A percentile compares a stretch with the other conserved stretches of the same genome.
Conservation (phyloP, 1,140 invertebrate genomes). For the Eurosta solidaginis region DNA sequence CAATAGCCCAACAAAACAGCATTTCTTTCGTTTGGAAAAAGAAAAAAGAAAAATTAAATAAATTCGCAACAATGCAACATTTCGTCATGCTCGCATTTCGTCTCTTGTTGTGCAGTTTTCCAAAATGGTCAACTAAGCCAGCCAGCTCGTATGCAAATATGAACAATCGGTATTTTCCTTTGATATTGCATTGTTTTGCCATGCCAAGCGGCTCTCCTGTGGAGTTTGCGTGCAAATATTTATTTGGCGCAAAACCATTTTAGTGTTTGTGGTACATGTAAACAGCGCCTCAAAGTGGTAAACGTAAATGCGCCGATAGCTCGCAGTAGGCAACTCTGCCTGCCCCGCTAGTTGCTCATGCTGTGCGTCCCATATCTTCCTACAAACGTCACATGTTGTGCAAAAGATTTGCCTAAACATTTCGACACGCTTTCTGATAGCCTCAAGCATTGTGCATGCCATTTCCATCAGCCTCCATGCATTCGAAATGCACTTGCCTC, state of each 20-base stretch:
- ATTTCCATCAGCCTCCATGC: background rate
- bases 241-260: background rate
- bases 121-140: background rate
- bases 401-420: background rate
- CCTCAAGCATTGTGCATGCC: background rate
- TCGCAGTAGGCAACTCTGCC: background rate
- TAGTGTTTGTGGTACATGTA: background rate
- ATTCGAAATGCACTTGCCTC: background rate
- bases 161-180: background rate
- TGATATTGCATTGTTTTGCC: background rate
- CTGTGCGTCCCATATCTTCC: background rate
- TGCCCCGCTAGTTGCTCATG: background rate
- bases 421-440: background rate
- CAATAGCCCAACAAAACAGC: background rate
- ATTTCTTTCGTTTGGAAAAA: background rate
- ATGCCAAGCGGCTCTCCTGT: background rate
- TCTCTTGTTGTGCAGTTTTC: conserved; percentile 4
- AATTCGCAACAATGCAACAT: conserved; percentile 21
- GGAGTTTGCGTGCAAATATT: background rate
- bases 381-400: background rate
- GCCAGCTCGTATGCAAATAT: background rate
- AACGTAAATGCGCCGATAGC: background rate
- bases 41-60: background rate
- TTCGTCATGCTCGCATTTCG: conserved; percentile 13
- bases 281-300: background rate